Conservation (phyloP, 2,888 invertebrate species). For the Hydraecia micacea region DNA sequence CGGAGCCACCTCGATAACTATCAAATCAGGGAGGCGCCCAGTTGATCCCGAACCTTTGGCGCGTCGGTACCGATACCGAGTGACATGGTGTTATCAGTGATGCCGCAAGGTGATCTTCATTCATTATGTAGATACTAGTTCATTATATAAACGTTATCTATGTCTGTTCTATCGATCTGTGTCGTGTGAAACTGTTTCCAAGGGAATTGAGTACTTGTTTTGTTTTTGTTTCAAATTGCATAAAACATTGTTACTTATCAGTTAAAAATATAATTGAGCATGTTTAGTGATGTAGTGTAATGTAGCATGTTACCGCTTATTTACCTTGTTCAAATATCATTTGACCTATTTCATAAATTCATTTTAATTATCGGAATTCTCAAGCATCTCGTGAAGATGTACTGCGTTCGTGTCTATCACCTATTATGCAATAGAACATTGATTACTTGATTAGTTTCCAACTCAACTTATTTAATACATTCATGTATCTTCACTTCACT, state of each 20-base stretch:
- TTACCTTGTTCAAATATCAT: conserved; percentile 42
- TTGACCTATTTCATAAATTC: conserved; percentile 35
- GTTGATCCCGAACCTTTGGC: conserved; percentile 39
- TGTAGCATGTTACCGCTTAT: conserved; percentile 37
- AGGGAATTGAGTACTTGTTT: conserved; percentile 7
- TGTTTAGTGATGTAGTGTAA: conserved; percentile 23
- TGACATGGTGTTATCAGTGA: conserved; percentile 60
- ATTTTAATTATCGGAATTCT: conserved; percentile 27
- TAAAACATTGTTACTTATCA: conserved; percentile 15
- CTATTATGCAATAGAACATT: conserved; percentile 17
- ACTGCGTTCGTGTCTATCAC: conserved; percentile 2
- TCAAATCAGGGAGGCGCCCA: conserved; percentile 62
- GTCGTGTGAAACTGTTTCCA: conserved; percentile 12
- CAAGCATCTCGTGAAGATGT: conserved; percentile 16
- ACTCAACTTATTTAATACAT: conserved; percentile 20
- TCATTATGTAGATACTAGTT: conserved; percentile 40
- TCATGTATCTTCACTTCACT: conserved; percentile 14
- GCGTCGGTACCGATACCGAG: conserved; percentile 31
- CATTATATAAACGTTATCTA: conserved; percentile 49
- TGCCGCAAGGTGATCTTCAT: conserved; percentile 62
- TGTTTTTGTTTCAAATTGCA: conserved; percentile 38
- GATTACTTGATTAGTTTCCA: conserved; percentile 40
- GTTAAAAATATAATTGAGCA: conserved; percentile 13
- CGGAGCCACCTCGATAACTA: conserved; percentile 28
- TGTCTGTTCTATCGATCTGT: conserved; percentile 37